phyloP scores from a whole-genome alignment of 2,113 vertebrate species.

The Neolamprologus sp. region DNA sequence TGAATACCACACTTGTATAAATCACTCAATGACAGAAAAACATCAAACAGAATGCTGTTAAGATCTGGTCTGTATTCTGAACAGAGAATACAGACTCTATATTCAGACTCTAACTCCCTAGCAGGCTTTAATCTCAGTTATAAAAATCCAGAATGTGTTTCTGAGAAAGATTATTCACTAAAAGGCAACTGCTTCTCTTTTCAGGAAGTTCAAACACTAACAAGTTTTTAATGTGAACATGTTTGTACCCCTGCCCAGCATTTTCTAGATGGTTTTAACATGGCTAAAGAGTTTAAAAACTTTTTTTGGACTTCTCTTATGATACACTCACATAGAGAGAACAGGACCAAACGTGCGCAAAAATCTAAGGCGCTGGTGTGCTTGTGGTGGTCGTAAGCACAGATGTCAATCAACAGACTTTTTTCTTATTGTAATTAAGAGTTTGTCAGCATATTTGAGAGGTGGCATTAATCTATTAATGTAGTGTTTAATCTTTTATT shows the following conservation, averaged over 20 bases:
- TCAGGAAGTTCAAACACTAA: not conserved
- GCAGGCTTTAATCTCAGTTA: not conserved
- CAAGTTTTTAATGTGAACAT: fast-evolving
- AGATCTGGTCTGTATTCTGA: not conserved
- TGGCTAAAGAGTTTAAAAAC: not conserved
- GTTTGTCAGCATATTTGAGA: not conserved
- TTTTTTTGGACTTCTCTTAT: not conserved
- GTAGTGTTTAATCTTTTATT: not conserved
- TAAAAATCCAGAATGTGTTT: not conserved
- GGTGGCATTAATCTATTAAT: not conserved
- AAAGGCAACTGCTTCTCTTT: not conserved
- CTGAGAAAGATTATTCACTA: not conserved
- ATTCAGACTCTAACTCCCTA: not conserved
- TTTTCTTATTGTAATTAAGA: not conserved
- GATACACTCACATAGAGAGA: not conserved
- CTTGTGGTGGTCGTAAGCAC: not conserved
- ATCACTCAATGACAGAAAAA: not conserved
- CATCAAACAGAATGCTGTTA: not conserved
- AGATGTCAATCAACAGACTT: fast-evolving
- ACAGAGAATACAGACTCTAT: not conserved
- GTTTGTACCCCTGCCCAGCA: not conserved
- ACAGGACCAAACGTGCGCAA: not conserved
- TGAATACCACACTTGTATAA: not conserved
- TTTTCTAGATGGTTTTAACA: not conserved
- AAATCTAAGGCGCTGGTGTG: not conserved